phyloP scores from a whole-genome alignment of 1,140 invertebrate genomes.

The Ditylenchus dipsaci region DNA sequence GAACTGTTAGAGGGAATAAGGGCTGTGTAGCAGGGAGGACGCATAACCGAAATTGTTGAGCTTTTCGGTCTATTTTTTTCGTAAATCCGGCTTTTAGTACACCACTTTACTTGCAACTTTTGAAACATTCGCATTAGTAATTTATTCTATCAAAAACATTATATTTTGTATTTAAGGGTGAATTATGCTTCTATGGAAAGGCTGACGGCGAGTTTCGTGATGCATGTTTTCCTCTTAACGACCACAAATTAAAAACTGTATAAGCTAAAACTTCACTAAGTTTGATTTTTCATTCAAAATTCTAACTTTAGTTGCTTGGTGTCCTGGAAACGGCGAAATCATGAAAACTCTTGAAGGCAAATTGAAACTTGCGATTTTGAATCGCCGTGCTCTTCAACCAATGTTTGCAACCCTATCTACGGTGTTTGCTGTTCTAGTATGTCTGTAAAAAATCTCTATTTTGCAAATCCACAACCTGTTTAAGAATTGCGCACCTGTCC shows the following conservation, averaged over 20 bases:
- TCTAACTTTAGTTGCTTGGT: slow-evolving; percentile 23
- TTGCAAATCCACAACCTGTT: not conserved
- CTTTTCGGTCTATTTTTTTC: too few species aligned
- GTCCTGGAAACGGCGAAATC: slow-evolving; percentile 32
- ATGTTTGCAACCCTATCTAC: slow-evolving; percentile 29
- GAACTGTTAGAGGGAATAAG: too few species aligned
- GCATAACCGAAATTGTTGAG: too few species aligned
- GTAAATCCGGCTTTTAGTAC: too few species aligned
- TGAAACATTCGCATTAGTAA: not conserved
- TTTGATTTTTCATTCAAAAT: too few species aligned
- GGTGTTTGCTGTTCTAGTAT: slow-evolving; percentile 29
- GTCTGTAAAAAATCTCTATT: slow-evolving; percentile 6
- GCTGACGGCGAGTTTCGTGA: slow-evolving; percentile 15
- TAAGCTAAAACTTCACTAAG: not conserved
- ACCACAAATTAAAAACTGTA: not conserved
- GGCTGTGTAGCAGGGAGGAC: too few species aligned
- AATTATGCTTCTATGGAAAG: slow-evolving; percentile 21
- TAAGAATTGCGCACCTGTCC: slow-evolving; percentile 47
- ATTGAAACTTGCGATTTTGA: slow-evolving; percentile 27
- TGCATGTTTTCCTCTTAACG: slow-evolving; percentile 26
- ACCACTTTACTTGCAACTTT: not conserved
- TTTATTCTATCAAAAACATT: not conserved
- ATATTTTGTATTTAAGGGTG: slow-evolving; percentile 3
- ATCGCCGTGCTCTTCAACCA: slow-evolving; percentile 14
- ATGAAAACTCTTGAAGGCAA: not conserved